These are phyloP conservation scores for Sitta europaea DNA, from an alignment of 2,113 vertebrate species.

Conservation along the genomic window DNA sequence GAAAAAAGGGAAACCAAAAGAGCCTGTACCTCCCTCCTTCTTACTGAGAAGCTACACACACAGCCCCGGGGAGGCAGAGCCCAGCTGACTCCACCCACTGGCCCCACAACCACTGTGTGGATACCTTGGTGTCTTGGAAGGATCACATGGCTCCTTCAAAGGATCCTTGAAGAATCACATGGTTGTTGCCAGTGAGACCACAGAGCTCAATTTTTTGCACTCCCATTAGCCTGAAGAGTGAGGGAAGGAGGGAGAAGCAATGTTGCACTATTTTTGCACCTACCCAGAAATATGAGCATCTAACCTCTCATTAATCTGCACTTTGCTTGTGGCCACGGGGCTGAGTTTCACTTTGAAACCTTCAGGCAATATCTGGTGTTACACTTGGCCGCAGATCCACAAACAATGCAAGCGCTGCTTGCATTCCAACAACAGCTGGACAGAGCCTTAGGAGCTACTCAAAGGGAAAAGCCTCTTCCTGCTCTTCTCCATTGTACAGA, in stretches of 20 bases:
- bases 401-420: rapidly evolving
- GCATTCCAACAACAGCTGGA: neutral
- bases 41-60: neutral
- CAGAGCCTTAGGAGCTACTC: neutral
- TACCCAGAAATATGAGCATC: neutral
- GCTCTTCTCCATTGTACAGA: neutral
- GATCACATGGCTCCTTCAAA: rapidly evolving
- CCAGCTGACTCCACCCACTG: rapidly evolving
- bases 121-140: neutral
- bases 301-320: neutral
- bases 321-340: neutral
- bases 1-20: neutral
- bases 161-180: rapidly evolving
- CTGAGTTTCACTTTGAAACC: neutral
- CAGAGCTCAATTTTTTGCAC: neutral
- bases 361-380: neutral
- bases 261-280: neutral
- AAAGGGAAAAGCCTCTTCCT: neutral
- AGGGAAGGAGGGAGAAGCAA: neutral
- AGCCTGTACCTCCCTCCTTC: neutral
- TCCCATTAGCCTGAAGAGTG: neutral
- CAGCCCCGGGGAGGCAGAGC: neutral
- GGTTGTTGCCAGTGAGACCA: neutral
- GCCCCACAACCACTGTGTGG: neutral
- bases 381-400: neutral